Conservation (phyloP, 2,888 invertebrate genomes). For the Pterostichus madidus region DNA sequence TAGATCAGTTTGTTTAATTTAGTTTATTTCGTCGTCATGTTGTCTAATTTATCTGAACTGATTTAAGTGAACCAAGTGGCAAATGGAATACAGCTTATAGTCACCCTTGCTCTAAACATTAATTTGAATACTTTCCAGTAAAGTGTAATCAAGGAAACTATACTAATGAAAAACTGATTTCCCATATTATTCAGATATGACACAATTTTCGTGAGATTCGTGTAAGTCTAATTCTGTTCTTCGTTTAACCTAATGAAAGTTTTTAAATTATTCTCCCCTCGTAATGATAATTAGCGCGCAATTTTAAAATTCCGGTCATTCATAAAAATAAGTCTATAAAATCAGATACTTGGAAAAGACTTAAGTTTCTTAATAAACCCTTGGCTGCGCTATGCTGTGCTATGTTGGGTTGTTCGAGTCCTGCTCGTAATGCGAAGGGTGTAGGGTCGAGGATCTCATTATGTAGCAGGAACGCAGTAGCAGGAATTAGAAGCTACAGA, state of each 20-base stretch:
- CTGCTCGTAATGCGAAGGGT: background rate
- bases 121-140: too few species aligned
- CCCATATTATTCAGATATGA: too few species aligned
- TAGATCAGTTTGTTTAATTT: too few species aligned
- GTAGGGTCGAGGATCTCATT: slow-evolving; percentile 23
- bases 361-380: background rate
- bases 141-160: too few species aligned
- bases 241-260: background rate
- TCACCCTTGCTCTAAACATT: too few species aligned
- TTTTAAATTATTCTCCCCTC: background rate
- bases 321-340: slow-evolving; percentile 7
- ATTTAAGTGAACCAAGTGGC: too few species aligned
- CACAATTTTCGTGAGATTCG: too few species aligned
- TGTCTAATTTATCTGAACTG: too few species aligned
- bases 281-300: background rate
- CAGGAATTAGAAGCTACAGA: slow-evolving; percentile 24
- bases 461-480: slow-evolving; percentile 32
- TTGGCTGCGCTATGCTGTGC: background rate
- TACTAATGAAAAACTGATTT: too few species aligned
- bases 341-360: slow-evolving; percentile 5
- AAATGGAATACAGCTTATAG: too few species aligned
- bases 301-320: slow-evolving; percentile 1
- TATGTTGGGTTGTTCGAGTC: background rate
- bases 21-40: too few species aligned
- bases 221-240: background rate